These are phyloP conservation scores for Tenebrio molitor DNA, from an alignment of 1,140 invertebrate genomes.

Conservation along the genomic window DNA sequence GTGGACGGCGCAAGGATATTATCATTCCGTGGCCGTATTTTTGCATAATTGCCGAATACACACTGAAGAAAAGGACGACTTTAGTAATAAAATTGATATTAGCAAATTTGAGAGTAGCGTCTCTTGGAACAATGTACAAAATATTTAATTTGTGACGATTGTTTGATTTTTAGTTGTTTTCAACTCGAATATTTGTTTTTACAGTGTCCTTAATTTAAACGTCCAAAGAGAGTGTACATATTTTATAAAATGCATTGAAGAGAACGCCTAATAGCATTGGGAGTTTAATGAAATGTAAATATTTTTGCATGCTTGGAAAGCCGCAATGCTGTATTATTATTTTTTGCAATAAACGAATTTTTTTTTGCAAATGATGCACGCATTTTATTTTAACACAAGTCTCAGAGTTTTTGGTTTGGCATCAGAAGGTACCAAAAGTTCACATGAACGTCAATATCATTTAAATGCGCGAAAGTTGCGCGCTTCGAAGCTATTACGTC, in stretches of 20 bases:
- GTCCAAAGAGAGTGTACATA: slow-evolving; percentile 23
- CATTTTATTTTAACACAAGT: too few relatives aligned
- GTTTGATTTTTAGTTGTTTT: slow-evolving; percentile 10
- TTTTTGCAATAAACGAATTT: too few relatives aligned
- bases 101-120: not conserved
- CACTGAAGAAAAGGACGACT: slow-evolving; percentile 42
- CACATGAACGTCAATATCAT: too few relatives aligned
- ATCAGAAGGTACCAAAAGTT: too few relatives aligned
- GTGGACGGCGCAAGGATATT: slow-evolving; percentile 73
- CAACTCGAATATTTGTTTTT: too few relatives aligned
- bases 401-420: too few relatives aligned
- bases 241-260: slow-evolving; percentile 1
- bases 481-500: too few relatives aligned
- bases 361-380: too few relatives aligned
- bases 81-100: slow-evolving; percentile 40
- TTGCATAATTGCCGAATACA: slow-evolving; percentile 62
- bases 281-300: too few relatives aligned
- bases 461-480: too few relatives aligned
- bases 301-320: too few relatives aligned
- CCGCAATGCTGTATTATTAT: too few relatives aligned
- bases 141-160: slow-evolving; percentile 30
- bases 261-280: not conserved
- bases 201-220: slow-evolving; percentile 5
- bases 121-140: slow-evolving; percentile 37
- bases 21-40: slow-evolving; percentile 62